These are phyloP conservation scores for Aphelocoma californica DNA, from an alignment of 2,797 vertebrate genomes.

Conservation along the genomic window DNA sequence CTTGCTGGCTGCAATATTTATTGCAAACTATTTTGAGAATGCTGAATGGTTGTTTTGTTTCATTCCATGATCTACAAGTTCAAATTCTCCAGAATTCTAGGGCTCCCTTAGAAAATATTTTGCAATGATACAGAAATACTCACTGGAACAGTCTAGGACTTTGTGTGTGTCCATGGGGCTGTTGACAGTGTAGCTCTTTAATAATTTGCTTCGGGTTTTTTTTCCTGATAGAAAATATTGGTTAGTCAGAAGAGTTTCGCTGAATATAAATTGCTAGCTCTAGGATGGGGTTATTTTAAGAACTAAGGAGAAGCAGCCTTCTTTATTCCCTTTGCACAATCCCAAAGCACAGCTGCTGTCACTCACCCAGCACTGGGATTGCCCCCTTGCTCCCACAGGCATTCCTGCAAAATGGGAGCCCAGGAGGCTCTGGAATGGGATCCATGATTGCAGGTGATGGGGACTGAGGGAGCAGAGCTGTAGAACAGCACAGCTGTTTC, in stretches of 20 bases:
- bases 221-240: neutral
- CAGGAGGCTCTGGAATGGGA: neutral
- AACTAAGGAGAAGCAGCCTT: neutral
- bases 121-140: neutral
- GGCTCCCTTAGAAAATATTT: neutral
- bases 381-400: neutral
- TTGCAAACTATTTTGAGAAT: neutral
- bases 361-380: neutral
- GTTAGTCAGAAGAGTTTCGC: neutral
- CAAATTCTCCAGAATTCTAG: neutral
- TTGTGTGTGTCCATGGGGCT: neutral
- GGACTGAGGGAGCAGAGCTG: neutral
- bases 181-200: neutral
- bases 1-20: neutral
- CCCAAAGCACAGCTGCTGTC: neutral
- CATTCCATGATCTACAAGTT: neutral
- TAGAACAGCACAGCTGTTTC: neutral
- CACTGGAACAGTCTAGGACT: neutral
- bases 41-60: neutral
- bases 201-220: no score
- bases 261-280: neutral
- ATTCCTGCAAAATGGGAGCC: neutral
- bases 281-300: neutral
- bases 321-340: neutral
- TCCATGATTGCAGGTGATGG: accelerated